Conservation (phyloP, 2,888 invertebrate species). For the Drosophila falleni region DNA sequence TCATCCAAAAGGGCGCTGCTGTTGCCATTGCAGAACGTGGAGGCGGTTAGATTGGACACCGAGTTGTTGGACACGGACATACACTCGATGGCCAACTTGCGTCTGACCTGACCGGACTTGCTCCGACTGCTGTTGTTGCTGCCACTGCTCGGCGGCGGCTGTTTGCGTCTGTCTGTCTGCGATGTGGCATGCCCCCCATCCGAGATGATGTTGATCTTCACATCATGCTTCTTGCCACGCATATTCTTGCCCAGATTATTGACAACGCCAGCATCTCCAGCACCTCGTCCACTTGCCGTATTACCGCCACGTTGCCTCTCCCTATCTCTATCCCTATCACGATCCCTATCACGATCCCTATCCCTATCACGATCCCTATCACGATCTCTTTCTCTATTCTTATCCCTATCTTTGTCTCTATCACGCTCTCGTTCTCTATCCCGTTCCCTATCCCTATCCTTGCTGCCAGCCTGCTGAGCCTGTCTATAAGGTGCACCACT, state of each 20-base stretch:
- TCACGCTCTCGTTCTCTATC: conserved; percentile 40
- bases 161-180: conserved; percentile 50
- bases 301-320: conserved; percentile 42
- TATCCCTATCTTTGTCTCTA: conserved; percentile 38
- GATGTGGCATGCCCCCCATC: conserved; percentile 71
- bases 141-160: conserved; percentile 17
- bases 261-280: conserved; percentile 69
- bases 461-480: conserved; percentile 36
- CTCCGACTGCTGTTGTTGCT: conserved; percentile 46
- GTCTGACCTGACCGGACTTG: conserved; percentile 27
- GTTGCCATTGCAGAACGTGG: conserved; percentile 83
- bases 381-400: conserved; percentile 31
- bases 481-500: conserved; percentile 60
- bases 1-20: conserved; percentile 68
- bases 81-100: conserved; percentile 74
- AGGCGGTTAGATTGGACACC: conserved; percentile 84
- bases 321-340: conserved; percentile 35
- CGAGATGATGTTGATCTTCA: conserved; percentile 83
- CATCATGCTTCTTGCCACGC: conserved; percentile 77
- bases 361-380: conserved; percentile 44
- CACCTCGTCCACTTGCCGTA: conserved; percentile 54
- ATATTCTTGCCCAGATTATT: conserved; percentile 74
- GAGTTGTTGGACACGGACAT: conserved; percentile 79
- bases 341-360: conserved; percentile 14
- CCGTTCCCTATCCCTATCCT: conserved; percentile 32